Conservation (phyloP, 2,113 vertebrate genomes). For the Rhea americana region DNA sequence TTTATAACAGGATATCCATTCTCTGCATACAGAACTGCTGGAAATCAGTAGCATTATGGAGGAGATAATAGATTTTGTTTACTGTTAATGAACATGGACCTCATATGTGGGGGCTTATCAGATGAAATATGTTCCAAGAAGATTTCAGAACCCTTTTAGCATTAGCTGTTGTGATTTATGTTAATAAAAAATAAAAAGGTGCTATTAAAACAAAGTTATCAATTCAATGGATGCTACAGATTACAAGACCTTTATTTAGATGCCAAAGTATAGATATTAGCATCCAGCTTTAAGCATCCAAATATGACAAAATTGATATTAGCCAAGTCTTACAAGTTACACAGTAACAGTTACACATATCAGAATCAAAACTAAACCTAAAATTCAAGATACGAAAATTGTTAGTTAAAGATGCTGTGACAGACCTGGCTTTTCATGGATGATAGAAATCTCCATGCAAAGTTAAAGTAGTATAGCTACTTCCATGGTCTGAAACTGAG, state of each 20-base stretch:
- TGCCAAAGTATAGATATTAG: too few species aligned
- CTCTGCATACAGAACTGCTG: neutral
- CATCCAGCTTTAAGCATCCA: neutral
- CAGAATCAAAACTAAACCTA: neutral
- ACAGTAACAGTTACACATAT: too few species aligned
- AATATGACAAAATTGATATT: neutral
- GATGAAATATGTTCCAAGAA: neutral
- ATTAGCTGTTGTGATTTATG: neutral
- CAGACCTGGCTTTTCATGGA: neutral
- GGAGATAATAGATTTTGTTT: neutral
- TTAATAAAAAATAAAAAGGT: neutral
- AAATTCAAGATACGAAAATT: neutral
- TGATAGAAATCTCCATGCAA: neutral
- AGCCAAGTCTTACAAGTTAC: neutral
- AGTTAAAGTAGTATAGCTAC: neutral
- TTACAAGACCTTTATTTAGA: neutral
- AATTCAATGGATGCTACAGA: neutral
- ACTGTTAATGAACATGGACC: neutral
- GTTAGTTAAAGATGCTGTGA: neutral
- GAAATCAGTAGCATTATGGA: neutral
- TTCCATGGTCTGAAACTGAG: neutral
- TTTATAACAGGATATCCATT: neutral
- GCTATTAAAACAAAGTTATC: neutral
- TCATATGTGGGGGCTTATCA: neutral
- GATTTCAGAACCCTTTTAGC: neutral